A percentile compares a stretch with the other conserved stretches of the same genome.
phyloP scores from a whole-genome alignment of 1,140 invertebrate species.

The Steinernema khuongi region DNA sequence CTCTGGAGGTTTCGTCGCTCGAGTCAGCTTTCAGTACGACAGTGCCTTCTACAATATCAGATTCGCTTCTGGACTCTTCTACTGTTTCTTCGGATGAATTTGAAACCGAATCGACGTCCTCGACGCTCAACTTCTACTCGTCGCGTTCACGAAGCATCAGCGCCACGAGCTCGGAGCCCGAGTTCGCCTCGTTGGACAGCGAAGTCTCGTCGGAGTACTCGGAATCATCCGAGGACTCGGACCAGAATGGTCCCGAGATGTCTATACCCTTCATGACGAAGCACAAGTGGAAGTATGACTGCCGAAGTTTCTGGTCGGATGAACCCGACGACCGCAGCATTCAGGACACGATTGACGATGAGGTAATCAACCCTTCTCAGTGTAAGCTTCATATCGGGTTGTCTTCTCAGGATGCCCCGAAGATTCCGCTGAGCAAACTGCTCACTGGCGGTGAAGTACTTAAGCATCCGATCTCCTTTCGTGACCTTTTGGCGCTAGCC shows the following conservation, averaged over 20 bases:
- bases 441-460: background rate
- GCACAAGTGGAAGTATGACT: background rate
- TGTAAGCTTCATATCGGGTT: too few species aligned
- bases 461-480: conserved; percentile 7
- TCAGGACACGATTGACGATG: background rate
- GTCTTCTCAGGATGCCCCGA: background rate
- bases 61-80: background rate
- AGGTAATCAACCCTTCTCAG: too few species aligned
- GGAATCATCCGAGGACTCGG: background rate
- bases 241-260: background rate
- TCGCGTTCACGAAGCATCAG: background rate
- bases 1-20: background rate
- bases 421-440: background rate
- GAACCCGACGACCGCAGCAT: background rate
- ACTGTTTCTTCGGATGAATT: background rate
- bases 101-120: background rate
- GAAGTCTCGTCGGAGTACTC: background rate
- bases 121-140: background rate
- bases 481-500: background rate
- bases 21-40: background rate
- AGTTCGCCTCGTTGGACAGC: background rate
- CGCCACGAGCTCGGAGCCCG: background rate
- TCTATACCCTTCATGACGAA: background rate
- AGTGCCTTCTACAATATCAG: too few species aligned
- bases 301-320: background rate